These are phyloP conservation scores for Eugnorisma glareosa DNA, from an alignment of 2,888 invertebrate species.

Conservation along the genomic window DNA sequence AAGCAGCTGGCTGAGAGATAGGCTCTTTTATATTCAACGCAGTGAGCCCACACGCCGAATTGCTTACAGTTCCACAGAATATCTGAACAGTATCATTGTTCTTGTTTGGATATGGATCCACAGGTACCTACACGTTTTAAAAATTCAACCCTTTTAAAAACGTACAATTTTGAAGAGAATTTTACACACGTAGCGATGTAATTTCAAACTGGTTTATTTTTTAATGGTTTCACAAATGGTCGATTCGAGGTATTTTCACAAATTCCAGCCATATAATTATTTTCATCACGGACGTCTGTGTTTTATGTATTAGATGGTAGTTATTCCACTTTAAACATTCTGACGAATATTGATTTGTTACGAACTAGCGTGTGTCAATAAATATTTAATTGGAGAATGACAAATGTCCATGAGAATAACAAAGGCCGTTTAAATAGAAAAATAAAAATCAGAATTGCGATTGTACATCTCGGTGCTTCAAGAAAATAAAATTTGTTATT, in stretches of 20 bases:
- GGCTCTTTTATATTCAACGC: constrained; percentile 78
- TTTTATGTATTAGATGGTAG: neutral
- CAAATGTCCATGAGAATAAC: neutral
- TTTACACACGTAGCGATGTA: constrained; percentile 32
- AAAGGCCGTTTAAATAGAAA: neutral
- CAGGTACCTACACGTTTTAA: constrained; percentile 55
- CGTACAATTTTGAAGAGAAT: constrained; percentile 32
- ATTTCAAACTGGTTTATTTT: constrained; percentile 35
- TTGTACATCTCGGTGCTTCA: neutral
- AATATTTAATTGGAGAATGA: constrained; percentile 6
- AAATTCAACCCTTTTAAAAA: constrained; percentile 51
- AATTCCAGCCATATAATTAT: constrained; percentile 25
- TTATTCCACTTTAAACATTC: constrained; percentile 4
- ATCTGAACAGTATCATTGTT: constrained; percentile 68
- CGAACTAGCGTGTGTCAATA: constrained; percentile 1
- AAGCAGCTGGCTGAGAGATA: constrained; percentile 70
- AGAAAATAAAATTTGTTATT: constrained; percentile 12
- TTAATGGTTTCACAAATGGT: constrained; percentile 26
- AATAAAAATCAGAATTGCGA: neutral
- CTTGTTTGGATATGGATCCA: constrained; percentile 67
- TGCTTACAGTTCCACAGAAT: constrained; percentile 71
- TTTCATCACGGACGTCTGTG: constrained; percentile 19
- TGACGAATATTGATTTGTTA: constrained; percentile 22
- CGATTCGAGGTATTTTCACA: constrained; percentile 29
- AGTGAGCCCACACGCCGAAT: constrained; percentile 69